Percentiles rank a stretch among this genome's conserved stretches.
phyloP scores from a whole-genome alignment of 2,888 invertebrate genomes.

The Tyria jacobaeae region DNA sequence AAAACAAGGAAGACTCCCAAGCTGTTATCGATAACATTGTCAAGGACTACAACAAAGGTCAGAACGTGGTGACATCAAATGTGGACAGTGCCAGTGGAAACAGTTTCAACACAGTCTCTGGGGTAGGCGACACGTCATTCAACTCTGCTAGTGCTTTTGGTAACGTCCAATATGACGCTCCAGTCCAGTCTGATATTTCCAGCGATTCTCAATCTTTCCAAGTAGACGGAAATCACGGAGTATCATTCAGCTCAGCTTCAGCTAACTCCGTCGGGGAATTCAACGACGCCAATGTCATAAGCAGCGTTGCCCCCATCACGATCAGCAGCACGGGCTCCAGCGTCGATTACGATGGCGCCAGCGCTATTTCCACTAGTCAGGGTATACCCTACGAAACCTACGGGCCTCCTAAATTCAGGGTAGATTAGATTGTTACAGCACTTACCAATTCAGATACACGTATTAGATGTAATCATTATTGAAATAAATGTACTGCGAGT shows the following conservation, averaged over 20 bases:
- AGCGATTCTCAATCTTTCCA: constrained; percentile 26
- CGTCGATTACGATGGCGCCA: constrained; percentile 53
- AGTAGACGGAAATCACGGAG: constrained; percentile 2
- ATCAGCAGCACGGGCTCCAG: constrained; percentile 48
- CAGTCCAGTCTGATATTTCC: constrained; percentile 4
- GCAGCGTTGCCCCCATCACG: constrained; percentile 32
- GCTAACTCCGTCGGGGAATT: constrained; percentile 23
- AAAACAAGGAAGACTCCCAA: constrained; percentile 87
- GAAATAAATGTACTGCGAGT: constrained; percentile 27
- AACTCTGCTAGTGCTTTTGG: constrained; percentile 8
- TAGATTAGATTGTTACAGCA: constrained; percentile 38
- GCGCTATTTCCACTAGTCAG: constrained; percentile 73
- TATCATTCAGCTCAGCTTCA: constrained; percentile 10
- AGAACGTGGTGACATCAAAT: constrained; percentile 36
- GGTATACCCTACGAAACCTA: constrained; percentile 79
- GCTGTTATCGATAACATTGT: constrained; percentile 80
- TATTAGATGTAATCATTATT: constrained; percentile 21
- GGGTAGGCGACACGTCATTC: neutral
- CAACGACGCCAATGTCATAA: constrained; percentile 25
- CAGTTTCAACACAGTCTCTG: constrained; percentile 3
- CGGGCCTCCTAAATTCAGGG: constrained; percentile 75
- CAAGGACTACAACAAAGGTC: constrained; percentile 68
- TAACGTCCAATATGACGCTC: neutral
- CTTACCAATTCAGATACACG: constrained; percentile 30
- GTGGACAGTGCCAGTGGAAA: constrained; percentile 18